Evolutionary conservation across 2,113 vertebrate species (phyloP).

Genomic region (Scophthalmus maximus): DNA sequence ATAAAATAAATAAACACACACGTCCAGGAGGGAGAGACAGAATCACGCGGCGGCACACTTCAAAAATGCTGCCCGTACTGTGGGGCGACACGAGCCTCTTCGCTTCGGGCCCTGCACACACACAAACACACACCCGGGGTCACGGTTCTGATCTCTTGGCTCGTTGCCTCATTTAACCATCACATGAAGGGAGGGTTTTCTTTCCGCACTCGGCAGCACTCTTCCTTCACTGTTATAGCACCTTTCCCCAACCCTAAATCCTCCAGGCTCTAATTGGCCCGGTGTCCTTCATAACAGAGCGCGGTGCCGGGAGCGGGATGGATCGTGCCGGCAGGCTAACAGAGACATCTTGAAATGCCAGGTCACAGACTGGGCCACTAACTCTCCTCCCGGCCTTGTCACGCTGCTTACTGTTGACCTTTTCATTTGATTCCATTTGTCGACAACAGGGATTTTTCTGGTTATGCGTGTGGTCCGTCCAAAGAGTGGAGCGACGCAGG

Average conservation of each 20-base stretch:
- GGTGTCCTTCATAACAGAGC: slow-evolving; percentile 65
- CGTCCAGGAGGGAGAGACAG: slow-evolving; percentile 35
- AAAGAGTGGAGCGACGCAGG: background rate
- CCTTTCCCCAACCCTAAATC: slow-evolving; percentile 33
- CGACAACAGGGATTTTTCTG: slow-evolving; percentile 41
- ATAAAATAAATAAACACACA: slow-evolving; percentile 55
- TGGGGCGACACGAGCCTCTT: too few species aligned
- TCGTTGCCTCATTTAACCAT: slow-evolving; percentile 52
- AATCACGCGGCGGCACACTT: slow-evolving; percentile 25
- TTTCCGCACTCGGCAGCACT: slow-evolving; percentile 12
- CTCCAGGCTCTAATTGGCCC: slow-evolving; percentile 70
- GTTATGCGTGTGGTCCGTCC: slow-evolving; percentile 3
- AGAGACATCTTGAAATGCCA: slow-evolving; percentile 78
- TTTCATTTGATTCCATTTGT: slow-evolving; percentile 73
- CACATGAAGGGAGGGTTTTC: slow-evolving; percentile 30
- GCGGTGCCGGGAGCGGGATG: slow-evolving; percentile 38
- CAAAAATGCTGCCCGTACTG: slow-evolving; percentile 1
- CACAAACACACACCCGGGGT: slow-evolving; percentile 47
- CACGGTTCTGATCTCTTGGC: slow-evolving; percentile 45
- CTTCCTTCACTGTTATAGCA: slow-evolving; percentile 39
- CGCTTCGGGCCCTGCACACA: background rate
- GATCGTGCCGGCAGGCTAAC: slow-evolving; percentile 64
- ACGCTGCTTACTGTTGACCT: slow-evolving; percentile 75
- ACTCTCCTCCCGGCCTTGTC: slow-evolving; percentile 64
- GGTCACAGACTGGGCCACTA: slow-evolving; percentile 62